Base-by-base conservation (phyloP, 2,113 vertebrate species). In the Coptodon rendalli region DNA sequence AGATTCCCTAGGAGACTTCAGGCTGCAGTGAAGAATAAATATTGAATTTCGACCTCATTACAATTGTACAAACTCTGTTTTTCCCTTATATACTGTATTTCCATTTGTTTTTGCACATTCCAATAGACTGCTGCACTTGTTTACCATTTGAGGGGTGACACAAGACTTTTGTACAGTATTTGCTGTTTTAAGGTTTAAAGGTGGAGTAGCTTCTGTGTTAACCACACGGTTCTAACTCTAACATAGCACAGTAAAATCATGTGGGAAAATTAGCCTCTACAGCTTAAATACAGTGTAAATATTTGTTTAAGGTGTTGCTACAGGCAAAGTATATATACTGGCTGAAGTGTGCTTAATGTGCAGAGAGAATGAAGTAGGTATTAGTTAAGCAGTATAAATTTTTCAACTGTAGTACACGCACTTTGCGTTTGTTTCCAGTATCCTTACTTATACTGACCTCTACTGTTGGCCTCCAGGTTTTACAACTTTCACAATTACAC, bases 371-470 rank as follows among this genome's bases (percentile, higher is more conserved):
- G 82, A 79, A 40, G 63, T 68, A 68, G 63, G 36, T 68, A 68
- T 68, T 24, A 68, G 52, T 71, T 83, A 14, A 40, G 34, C 31
- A 53, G 24, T 24, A 88, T 85, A 71, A 2, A 2, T 79, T 76
- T 52, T 90, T 59, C 12, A 76, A 24, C 14, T 57, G 13, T 45
- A 38, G 12, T 29, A 50, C 40, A 82, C 7, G 3, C 9, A 54
- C 5, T 13, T 27, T 5, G 9, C 1, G 4, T 40, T 12, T 50
- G 6, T 6, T 48, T 29, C 76, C 76, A 14, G 36, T 80, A 27
- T 45, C 57, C 61, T 53, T 83, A 63, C 71, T 80, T 54, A 59
- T 50, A 91, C 92, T 94, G 95, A 80, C 91, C 87, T 80, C 95
- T 93, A 81, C 83, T 93, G 94, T 56, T 82, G 0, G 1, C 79